Base-by-base conservation (phyloP, 2,888 invertebrate genomes). In the Lamellibrachia satsuma region DNA sequence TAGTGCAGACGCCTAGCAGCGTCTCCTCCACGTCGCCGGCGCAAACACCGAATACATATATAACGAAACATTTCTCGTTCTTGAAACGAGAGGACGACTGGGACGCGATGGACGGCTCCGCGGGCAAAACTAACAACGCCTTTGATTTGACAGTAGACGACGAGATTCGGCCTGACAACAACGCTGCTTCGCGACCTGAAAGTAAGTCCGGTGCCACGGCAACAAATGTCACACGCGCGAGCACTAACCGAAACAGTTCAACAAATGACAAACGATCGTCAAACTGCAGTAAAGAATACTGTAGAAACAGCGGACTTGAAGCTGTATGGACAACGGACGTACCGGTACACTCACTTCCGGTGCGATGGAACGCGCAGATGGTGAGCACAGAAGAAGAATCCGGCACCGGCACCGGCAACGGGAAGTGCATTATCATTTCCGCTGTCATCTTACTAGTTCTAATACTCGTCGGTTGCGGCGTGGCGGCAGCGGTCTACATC, bases 271-370 rank as follows among this genome's bases (percentile, higher is more conserved):
- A 75, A 22, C 75, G 75, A 6, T 3, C 75, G 75, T 75, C 75
- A 75, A 75, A 22, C 75, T 75, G 75, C 75, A 75, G 75, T 75
- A 75, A 75, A 22, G n/a, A 11, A 22, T 15, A 22, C 6, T 75
- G 75, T 75, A 75, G 75, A 75, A 75, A 75, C 75, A 75, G 75
- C 22, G 75, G 75, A 75, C 75, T 75, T 75, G 75, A 75, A 75
- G 75, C 75, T 22, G 75, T 75, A 75, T 75, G 75, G 75, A 22
- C 75, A 15, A 75, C 75, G 22, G 22, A 75, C 3, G 75, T 75
- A 75, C 75, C 75, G 75, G 75, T 22, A 22, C 75, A 75, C 75
- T 15, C 22, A 75, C 75, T 75, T 75, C 75, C 75, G 75, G 75
- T 75, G 15, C 75, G 75, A 75, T 75, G 75, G 75, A 75, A 75